These are phyloP conservation scores for Promerops cafer DNA, from an alignment of 2,113 vertebrate species.

Conservation along the genomic window DNA sequence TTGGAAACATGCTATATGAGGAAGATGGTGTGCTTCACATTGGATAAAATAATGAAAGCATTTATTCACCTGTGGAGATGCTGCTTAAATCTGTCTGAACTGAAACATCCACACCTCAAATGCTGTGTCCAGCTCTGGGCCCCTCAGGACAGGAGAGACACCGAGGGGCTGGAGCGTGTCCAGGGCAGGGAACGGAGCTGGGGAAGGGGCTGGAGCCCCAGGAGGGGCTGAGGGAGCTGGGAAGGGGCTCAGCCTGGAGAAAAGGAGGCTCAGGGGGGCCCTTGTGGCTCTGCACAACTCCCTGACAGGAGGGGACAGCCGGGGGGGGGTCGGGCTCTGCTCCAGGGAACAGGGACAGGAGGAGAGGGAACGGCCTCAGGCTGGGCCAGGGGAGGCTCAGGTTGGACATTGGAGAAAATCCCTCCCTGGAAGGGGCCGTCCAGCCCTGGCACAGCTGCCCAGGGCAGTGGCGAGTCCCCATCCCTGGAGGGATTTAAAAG, in stretches of 20 bases:
- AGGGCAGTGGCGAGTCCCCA: accelerated
- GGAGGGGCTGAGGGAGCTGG: not conserved
- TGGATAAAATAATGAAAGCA: not conserved
- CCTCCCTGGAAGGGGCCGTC: accelerated
- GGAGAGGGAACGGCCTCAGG: not conserved
- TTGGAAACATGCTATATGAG: not conserved
- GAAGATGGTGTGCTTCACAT: not conserved
- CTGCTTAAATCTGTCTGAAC: not conserved
- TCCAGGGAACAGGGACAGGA: not conserved
- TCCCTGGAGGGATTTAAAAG: accelerated
- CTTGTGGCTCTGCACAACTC: not conserved
- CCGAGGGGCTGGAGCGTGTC: not conserved
- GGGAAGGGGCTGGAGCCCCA: not conserved
- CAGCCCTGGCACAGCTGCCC: accelerated
- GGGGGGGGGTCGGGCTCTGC: not conserved
- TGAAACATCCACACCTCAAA: not conserved
- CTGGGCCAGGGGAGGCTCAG: accelerated
- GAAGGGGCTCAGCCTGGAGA: not conserved
- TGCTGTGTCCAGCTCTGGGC: not conserved
- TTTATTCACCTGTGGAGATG: not conserved
- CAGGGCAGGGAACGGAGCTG: not conserved
- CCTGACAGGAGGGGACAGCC: not conserved
- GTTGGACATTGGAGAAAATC: accelerated
- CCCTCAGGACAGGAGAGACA: accelerated
- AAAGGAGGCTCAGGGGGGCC: not conserved